A percentile compares a stretch with the other conserved stretches of the same genome.
phyloP scores from a whole-genome alignment of 2,888 invertebrate species.

The Oeneis ivallda region DNA sequence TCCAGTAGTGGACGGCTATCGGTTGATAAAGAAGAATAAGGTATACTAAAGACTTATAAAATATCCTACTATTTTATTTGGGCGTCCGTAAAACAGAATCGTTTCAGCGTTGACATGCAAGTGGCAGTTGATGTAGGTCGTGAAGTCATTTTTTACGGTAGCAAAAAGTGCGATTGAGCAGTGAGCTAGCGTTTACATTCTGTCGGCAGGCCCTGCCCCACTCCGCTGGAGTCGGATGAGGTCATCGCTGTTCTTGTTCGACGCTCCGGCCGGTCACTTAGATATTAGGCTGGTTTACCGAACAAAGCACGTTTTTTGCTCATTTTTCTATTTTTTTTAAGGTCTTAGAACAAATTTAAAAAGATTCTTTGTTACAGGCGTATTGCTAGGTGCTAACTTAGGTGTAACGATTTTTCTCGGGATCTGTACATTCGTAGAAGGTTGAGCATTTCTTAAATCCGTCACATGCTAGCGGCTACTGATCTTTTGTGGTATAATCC shows the following conservation, averaged over 20 bases:
- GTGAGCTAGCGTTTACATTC: slow-evolving; percentile 39
- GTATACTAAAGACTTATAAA: too few relatives aligned
- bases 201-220: slow-evolving; percentile 38
- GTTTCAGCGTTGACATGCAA: slow-evolving; percentile 31
- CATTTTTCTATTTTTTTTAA: slow-evolving; percentile 6
- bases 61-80: background rate
- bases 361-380: background rate
- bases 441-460: slow-evolving; percentile 11
- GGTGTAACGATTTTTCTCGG: slow-evolving; percentile 10
- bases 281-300: slow-evolving; percentile 33
- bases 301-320: slow-evolving; percentile 27
- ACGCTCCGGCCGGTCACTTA: slow-evolving; percentile 27
- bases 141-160: slow-evolving; percentile 56
- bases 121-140: slow-evolving; percentile 73
- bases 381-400: background rate
- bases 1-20: too few relatives aligned
- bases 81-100: slow-evolving; percentile 6
- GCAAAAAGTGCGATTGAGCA: slow-evolving; percentile 60
- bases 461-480: slow-evolving; percentile 21
- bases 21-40: too few relatives aligned
- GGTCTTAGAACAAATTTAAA: background rate
- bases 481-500: slow-evolving; percentile 21
- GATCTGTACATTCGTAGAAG: slow-evolving; percentile 7
- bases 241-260: slow-evolving; percentile 51
- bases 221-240: slow-evolving; percentile 47